A percentile compares a stretch with the other conserved stretches of the same genome.
Conservation (phyloP, 2,888 invertebrate species). For the Pelosia muscerda region DNA sequence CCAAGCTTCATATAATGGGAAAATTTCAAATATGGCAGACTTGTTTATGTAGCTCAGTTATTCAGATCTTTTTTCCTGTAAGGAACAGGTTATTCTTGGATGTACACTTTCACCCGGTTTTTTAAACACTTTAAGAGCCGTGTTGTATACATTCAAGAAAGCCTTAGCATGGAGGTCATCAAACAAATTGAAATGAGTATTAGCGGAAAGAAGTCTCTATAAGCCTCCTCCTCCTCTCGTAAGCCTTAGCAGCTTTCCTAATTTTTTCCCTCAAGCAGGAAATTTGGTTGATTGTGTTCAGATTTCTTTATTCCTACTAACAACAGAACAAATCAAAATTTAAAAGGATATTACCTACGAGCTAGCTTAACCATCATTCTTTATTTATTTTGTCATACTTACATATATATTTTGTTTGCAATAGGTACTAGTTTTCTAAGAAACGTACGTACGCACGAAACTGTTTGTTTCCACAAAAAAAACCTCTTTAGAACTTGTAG, state of each 20-base stretch:
- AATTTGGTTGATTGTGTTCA: neutral
- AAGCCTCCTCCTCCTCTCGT: too few species aligned
- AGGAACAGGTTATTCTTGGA: too few species aligned
- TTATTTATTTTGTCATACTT: neutral
- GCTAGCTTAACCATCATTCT: neutral
- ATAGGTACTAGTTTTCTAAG: neutral
- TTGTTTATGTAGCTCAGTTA: too few species aligned
- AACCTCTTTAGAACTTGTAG: neutral
- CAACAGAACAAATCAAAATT: neutral
- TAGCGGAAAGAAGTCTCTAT: neutral
- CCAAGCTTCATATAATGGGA: too few species aligned
- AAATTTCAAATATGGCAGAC: too few species aligned
- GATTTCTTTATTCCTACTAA: neutral
- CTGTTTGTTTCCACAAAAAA: neutral
- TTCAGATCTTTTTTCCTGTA: too few species aligned
- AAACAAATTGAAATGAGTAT: too few species aligned
- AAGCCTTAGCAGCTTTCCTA: neutral
- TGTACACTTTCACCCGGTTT: too few species aligned
- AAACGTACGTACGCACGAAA: neutral
- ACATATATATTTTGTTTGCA: neutral
- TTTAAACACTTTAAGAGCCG: too few species aligned
- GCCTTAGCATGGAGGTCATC: too few species aligned
- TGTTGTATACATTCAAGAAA: too few species aligned
- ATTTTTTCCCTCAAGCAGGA: neutral
- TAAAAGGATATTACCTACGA: accelerated